Evolutionary conservation across 1,140 invertebrate genomes (phyloP).

Genomic region (Geopemphigus sp.): DNA sequence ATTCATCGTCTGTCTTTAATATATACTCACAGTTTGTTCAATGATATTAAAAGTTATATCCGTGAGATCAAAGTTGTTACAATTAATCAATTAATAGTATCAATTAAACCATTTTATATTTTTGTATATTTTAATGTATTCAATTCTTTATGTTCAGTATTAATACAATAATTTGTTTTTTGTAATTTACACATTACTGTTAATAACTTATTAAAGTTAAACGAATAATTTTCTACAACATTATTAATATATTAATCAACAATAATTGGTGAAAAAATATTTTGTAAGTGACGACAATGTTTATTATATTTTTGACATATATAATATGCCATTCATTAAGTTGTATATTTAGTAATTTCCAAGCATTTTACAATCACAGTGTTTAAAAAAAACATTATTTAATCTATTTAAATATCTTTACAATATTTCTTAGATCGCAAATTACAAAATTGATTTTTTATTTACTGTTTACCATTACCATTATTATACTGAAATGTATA

Average conservation of each 20-base stretch:
- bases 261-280: constrained; percentile 5
- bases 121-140: background rate
- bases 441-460: background rate
- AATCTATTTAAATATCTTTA: background rate
- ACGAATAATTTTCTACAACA: constrained; percentile 11
- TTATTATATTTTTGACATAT: constrained; percentile 1
- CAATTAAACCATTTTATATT: background rate
- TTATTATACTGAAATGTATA: background rate
- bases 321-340: background rate
- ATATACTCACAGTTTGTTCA: background rate
- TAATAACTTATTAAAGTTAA: background rate
- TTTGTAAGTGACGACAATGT: background rate
- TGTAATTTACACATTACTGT: background rate
- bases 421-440: background rate
- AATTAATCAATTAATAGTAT: background rate
- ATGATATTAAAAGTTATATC: background rate
- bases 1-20: background rate
- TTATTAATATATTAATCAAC: background rate
- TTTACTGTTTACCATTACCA: constrained; percentile 3
- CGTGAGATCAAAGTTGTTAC: background rate
- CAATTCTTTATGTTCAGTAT: background rate
- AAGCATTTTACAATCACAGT: constrained; percentile 29
- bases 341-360: background rate
- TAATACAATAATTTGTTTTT: background rate
- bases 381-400: too few species aligned